phyloP scores from a whole-genome alignment of 2,113 vertebrate genomes.

The Todiramphus chloris region DNA sequence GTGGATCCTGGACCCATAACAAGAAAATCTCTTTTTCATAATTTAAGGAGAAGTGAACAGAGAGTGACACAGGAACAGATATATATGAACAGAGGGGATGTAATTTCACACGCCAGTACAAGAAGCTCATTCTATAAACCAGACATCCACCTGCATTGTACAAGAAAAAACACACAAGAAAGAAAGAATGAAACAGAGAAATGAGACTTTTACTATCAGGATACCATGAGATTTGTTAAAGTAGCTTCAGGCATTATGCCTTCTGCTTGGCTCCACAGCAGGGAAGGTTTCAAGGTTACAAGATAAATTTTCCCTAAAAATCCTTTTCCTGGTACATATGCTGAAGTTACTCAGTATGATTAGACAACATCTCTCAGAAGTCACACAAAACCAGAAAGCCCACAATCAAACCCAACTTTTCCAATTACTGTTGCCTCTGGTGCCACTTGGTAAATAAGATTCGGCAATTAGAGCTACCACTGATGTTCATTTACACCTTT shows the following conservation, averaged over 20 bases:
- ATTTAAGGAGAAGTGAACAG: not conserved
- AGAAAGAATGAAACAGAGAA: not conserved
- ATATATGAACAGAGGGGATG: too few relatives aligned
- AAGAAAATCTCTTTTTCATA: not conserved
- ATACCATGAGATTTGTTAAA: not conserved
- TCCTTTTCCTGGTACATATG: not conserved
- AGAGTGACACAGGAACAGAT: not conserved
- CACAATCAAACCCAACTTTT: not conserved
- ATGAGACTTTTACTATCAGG: not conserved
- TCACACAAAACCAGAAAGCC: not conserved
- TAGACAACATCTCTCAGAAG: not conserved
- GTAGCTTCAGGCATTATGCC: not conserved
- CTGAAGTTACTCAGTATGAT: not conserved
- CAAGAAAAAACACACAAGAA: not conserved
- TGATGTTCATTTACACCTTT: not conserved
- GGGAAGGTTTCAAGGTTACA: not conserved
- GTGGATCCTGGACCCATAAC: not conserved
- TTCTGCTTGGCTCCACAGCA: not conserved
- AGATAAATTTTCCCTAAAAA: not conserved
- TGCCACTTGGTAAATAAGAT: not conserved
- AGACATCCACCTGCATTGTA: not conserved
- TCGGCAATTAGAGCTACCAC: not conserved
- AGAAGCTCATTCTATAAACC: not conserved
- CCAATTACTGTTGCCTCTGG: not conserved
- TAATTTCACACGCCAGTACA: fast-evolving